phyloP scores from a whole-genome alignment of 2,113 vertebrate species.

The Takifugu bimaculatus region DNA sequence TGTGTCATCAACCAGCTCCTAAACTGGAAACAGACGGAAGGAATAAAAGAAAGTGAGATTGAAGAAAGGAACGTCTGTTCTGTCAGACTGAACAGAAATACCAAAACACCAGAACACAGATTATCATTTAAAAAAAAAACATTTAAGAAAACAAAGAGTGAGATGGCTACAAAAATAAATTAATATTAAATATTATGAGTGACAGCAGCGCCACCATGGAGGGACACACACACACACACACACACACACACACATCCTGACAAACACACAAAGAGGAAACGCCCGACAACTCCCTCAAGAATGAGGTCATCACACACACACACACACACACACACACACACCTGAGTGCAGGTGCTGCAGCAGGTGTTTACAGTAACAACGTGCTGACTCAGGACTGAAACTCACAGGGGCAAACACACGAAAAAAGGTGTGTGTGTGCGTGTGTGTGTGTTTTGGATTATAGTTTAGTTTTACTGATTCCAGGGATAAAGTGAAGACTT shows the following conservation, averaged over 20 bases:
- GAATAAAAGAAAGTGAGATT: too few species aligned
- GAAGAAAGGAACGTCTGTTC: too few species aligned
- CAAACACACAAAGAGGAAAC: not conserved
- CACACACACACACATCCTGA: not conserved
- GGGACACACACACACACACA: not conserved
- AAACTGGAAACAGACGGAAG: too few species aligned
- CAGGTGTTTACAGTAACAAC: constrained; percentile 54
- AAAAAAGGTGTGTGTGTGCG: not conserved
- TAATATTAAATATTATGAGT: too few species aligned
- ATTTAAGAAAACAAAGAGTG: too few species aligned
- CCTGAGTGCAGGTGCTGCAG: constrained; percentile 18
- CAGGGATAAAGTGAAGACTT: not conserved
- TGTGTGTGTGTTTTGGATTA: too few species aligned
- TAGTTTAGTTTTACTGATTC: too few species aligned
- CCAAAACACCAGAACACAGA: not conserved
- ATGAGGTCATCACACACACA: not conserved
- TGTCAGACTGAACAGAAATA: too few species aligned
- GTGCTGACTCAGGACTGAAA: constrained; percentile 43
- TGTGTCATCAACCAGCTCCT: too few species aligned
- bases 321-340: constrained; percentile 11
- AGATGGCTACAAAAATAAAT: not conserved
- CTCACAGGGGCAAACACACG: constrained; percentile 20
- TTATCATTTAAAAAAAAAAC: too few species aligned
- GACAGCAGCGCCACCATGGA: too few species aligned
- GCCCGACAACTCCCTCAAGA: constrained; percentile 22